Base-by-base conservation (phyloP, 1,140 invertebrate genomes). In the Drosophila sproati region DNA sequence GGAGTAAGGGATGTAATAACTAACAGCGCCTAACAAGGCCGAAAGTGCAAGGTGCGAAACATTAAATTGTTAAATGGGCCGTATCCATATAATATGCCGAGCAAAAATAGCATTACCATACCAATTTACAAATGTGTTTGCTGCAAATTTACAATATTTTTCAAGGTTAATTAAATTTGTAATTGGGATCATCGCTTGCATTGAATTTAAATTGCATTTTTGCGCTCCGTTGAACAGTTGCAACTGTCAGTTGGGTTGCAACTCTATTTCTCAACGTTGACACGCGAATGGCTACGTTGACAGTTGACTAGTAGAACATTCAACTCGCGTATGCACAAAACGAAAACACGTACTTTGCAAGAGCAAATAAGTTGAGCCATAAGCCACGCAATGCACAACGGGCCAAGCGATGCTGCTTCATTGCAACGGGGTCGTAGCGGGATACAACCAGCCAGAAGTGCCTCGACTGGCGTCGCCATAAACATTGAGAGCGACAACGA, bases 401-500 rank as follows among this genome's bases (percentile, higher is more conserved):
- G 81, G 45, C 77, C 64, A 41, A 88, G 83, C 51, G 83, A 87
- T 72, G 77, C 70, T 39, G 45, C 56, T 29, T 32, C 61, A 6
- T 62, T 57, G 29, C 80, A 77, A 28, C 71, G 69, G 31, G 75
- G 62, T 55, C 63, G 72, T 31, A 47, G 48, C 4, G 32, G 20
- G 20, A 20, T 20, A 20, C 41, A n/a, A 57, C 10, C 51, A 5
- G 66, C 39, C 34, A 64, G 32, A 35, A 48, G 28, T 43, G 54
- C 52, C 4, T 7, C 39, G 39, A 12, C 68, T 0, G 76, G 66
- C 28, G 71, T 89, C n/a, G 57, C 77, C 47, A 88, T 88, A 45
- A 66, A 45, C 63, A 89, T 89, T 39, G 85, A 89, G n/a, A 90
- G 86, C 39, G 85, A 76, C 32, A 34, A 32, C 10, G 61, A 72